Conservation (phyloP, 2,113 vertebrate species). For the Amblyopsis rosae region DNA sequence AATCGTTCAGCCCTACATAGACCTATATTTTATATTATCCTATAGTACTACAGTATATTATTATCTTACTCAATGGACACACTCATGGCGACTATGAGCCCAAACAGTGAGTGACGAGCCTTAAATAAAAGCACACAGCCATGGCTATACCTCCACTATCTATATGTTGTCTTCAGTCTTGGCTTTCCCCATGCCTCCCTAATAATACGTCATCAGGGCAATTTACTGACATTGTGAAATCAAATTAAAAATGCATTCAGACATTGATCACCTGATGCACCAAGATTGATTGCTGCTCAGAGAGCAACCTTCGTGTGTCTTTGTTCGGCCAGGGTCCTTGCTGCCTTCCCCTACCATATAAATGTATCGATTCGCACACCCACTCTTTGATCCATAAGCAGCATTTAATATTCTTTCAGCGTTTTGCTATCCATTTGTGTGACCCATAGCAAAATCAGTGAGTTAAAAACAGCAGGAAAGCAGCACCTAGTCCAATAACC, state of each 20-base stretch:
- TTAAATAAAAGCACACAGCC: constrained; percentile 50
- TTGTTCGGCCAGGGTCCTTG: constrained; percentile 38
- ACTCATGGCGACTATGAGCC: constrained; percentile 29
- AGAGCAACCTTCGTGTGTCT: constrained; percentile 50
- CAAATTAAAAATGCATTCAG: constrained; percentile 76
- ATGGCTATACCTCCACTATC: constrained; percentile 45
- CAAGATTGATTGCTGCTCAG: constrained; percentile 57
- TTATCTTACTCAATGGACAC: constrained; percentile 24
- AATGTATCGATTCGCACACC: constrained; percentile 60
- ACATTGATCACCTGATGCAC: constrained; percentile 69
- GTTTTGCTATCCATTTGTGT: constrained; percentile 52
- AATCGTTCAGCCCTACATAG: no score
- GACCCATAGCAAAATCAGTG: constrained; percentile 44
- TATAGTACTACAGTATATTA: constrained; percentile 1
- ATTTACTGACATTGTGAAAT: constrained; percentile 66
- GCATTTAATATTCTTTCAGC: constrained; percentile 65
- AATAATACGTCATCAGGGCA: constrained; percentile 54
- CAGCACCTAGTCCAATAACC: constrained; percentile 3
- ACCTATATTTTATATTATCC: no score
- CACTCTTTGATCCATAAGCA: constrained; percentile 51
- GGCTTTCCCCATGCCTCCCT: constrained; percentile 35
- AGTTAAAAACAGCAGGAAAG: constrained; percentile 43
- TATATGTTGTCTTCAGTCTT: background rate
- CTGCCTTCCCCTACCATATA: constrained; percentile 54
- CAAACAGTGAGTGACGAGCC: constrained; percentile 54